These are phyloP conservation scores for Heliconius hortense DNA, from an alignment of 2,888 invertebrate genomes.

Conservation along the genomic window DNA sequence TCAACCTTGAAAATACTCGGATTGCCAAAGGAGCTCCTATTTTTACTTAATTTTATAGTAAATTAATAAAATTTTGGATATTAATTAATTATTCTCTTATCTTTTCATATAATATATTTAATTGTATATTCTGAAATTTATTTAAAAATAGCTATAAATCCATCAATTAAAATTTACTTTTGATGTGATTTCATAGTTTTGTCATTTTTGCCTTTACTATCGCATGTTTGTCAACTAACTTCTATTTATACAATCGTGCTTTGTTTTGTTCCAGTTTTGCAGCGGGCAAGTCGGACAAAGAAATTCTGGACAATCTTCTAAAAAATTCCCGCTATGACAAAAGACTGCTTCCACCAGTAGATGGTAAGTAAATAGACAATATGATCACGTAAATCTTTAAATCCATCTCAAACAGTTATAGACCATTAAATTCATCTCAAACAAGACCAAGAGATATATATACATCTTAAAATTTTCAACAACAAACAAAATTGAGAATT, in stretches of 20 bases:
- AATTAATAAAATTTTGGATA: too few relatives aligned
- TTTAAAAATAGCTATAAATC: not conserved
- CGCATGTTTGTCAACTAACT: not conserved
- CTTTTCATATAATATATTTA: too few relatives aligned
- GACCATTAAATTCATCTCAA: not conserved
- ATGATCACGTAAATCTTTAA: not conserved
- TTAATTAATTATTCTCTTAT: too few relatives aligned
- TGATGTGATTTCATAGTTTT: not conserved
- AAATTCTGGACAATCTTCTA: conserved; percentile 94
- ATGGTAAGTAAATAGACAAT: conserved; percentile 82
- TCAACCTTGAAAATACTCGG: too few relatives aligned
- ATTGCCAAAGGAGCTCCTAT: too few relatives aligned
- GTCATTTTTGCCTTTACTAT: not conserved
- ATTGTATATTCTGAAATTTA: too few relatives aligned
- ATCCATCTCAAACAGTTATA: not conserved
- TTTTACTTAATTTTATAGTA: too few relatives aligned
- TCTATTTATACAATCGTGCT: not conserved
- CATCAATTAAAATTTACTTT: not conserved
- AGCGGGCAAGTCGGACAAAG: conserved; percentile 95
- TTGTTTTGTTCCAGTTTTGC: conserved; percentile 86
- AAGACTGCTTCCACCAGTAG: conserved; percentile 94
- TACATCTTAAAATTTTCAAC: not conserved
- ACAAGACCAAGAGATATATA: not conserved
- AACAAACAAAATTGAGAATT: not conserved
- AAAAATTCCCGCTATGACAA: conserved; percentile 95